Conservation (phyloP, 2,797 vertebrate species). For the Acanthurus tractus region DNA sequence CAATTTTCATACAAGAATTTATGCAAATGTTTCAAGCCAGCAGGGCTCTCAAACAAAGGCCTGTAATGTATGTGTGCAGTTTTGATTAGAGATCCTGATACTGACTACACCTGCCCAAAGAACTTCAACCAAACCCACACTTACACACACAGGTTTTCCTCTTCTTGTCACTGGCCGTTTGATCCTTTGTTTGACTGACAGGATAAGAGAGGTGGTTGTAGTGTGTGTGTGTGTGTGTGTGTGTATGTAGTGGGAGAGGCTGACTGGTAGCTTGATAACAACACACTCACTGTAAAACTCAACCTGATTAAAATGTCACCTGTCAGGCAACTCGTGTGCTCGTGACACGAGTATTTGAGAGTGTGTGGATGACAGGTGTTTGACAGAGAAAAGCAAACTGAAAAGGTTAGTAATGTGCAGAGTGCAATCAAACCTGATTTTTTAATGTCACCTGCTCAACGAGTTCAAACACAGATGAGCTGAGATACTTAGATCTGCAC, state of each 20-base stretch:
- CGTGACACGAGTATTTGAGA: neutral
- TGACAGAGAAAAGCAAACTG: slow-evolving; percentile 29
- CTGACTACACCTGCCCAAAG: neutral
- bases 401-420: slow-evolving; percentile 19
- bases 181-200: slow-evolving; percentile 28
- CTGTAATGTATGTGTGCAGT: neutral
- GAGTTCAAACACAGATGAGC: slow-evolving; percentile 47
- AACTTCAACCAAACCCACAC: neutral
- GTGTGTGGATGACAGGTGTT: slow-evolving; percentile 14
- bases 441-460: slow-evolving; percentile 57
- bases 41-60: neutral
- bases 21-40: neutral
- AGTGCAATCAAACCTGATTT: slow-evolving; percentile 60
- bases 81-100: slow-evolving; percentile 4
- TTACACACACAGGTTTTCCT: slow-evolving; percentile 11
- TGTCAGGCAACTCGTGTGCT: slow-evolving; percentile 28
- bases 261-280: slow-evolving; percentile 33
- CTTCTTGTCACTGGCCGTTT: slow-evolving; percentile 10
- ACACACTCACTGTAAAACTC: slow-evolving; percentile 37
- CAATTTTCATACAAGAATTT: neutral
- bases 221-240: neutral
- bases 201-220: slow-evolving; percentile 22
- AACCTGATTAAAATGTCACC: slow-evolving; percentile 60
- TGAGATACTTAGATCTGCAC: slow-evolving; percentile 30
- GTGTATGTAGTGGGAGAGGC: slow-evolving; percentile 10